Base-by-base conservation (phyloP, 1,140 invertebrate genomes). In the Lepidurus arcticus region DNA sequence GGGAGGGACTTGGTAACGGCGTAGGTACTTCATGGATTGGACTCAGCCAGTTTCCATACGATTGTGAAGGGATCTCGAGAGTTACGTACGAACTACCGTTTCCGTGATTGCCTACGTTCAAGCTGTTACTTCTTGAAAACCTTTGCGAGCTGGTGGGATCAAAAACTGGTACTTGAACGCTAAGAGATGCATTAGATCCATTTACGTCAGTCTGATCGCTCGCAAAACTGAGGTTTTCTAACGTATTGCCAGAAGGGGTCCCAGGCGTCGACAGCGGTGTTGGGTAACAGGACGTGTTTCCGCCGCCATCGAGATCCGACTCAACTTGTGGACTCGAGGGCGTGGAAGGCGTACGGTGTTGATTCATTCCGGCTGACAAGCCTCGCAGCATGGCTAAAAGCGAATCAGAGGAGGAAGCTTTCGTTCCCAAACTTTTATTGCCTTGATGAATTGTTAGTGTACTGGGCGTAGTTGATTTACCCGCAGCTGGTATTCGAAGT, bases 11-110 rank as follows among this genome's bases (percentile, higher is more conserved):
- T 87, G 90, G 76, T 88, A 87, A 47, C 1, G 91, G 91, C 5
- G 90, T 91, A 0, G 91, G 91, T 76, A 92, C 84, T 84, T 92
- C 91, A 74, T 90, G 85, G 78, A 92, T 92, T 0, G 91, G 90
- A 44, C 91, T 92, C 76, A 92, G 86, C 83, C 91, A 92, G 83
- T 90, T 90, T 81, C 89, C 90, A 78, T 84, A 84, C 47, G 90
- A 90, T 82, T 86, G 86, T 81, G 87, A 88, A 8, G 91, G 91
- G 78, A 92, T 90, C 86, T 93, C 91, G 44, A 92, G 85, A 13
- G 42, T 75, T 13, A 78, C 75, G 73, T 74, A 73, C 3, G 78
- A 26, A 34, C 16, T 34, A 47, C 34, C 13, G 21, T 65, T 65
- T 65, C 53, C 53, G 16, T n/a, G 7, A 21, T 65, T 21, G 13